Base-by-base conservation (phyloP, 2,888 invertebrate species). In the Polyommatus icarus region DNA sequence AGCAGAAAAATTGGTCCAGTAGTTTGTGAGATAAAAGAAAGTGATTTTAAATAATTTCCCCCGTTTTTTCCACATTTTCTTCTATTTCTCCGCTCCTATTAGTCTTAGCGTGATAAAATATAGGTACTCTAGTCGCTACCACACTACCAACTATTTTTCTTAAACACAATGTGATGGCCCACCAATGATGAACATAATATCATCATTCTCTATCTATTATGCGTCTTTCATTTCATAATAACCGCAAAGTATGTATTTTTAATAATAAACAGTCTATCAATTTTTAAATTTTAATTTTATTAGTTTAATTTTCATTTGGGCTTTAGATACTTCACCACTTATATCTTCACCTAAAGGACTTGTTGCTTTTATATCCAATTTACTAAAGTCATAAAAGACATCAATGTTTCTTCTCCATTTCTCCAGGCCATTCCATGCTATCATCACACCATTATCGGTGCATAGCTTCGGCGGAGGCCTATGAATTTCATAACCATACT, bases 361-460 rank as follows among this genome's bases (percentile, higher is more conserved):
- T 88, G 90, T 94, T 77, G 95, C 91, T 87, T 96, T 92, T 80
- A 96, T 94, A 82, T 96, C 95, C 71, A 98, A 91, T 77, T 91
- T 87, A 80, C 96, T 95, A 77, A 97, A 92, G 87, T 97, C 94
- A 80, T 85, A 90, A 76, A 91, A 83, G 80, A 95, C 87, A 80
- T 95, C 96, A 80, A 91, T 83, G 29, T 95, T 90, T 78, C 87
- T 89, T 80, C 84, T 90, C 94, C 96, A 96, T 89, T 96, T 97
- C 90, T 99, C 99, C 77, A 98, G 94, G 4, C 98, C 99, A 94
- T 99, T 99, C 99, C 99, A 99, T 50, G 99, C 99, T 85, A 99
- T 98, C 99, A 99, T 99, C 46, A 99, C 96, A 29, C 99, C 99
- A 95, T 99, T 99, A 89, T 99, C 99, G 0, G 98, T 99, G 88